Evolutionary conservation across 2,113 vertebrate species (phyloP).

Genomic region (cattle (Bos taurus)): DNA sequence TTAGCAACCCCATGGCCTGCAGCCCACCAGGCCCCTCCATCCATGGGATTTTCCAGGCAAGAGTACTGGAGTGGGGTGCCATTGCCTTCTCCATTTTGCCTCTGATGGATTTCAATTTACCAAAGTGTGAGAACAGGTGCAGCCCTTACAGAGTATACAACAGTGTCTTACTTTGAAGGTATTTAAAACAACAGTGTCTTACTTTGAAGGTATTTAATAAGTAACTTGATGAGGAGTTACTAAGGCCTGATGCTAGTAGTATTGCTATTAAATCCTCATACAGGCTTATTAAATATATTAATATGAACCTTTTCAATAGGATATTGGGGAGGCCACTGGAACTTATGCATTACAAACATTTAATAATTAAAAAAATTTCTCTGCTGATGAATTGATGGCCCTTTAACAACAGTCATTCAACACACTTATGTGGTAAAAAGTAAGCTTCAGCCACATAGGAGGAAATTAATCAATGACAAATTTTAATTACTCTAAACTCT

Average conservation of each 20-base stretch:
- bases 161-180: background rate
- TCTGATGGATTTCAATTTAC: background rate
- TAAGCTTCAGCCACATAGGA: background rate
- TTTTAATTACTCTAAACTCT: background rate
- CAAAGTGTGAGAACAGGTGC: background rate
- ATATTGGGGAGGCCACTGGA: background rate
- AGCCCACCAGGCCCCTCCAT: too few relatives aligned
- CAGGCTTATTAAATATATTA: background rate
- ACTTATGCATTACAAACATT: background rate
- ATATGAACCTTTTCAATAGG: background rate
- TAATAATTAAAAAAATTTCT: background rate
- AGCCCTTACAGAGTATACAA: background rate
- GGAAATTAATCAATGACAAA: background rate
- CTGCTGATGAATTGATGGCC: background rate
- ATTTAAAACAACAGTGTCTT: background rate
- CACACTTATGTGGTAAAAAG: background rate
- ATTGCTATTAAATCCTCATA: background rate
- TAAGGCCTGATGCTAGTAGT: background rate
- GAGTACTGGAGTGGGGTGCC: too few relatives aligned
- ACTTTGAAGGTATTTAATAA: conserved; percentile 1
- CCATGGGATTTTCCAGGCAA: too few relatives aligned
- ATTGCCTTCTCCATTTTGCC: background rate
- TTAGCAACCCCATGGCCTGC: too few relatives aligned
- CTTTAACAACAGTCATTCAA: background rate
- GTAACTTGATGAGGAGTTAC: background rate